A percentile compares a stretch with the other conserved stretches of the same genome.
Evolutionary conservation across 1,140 invertebrate species (phyloP).

Genomic region (Cydia amplana): DNA sequence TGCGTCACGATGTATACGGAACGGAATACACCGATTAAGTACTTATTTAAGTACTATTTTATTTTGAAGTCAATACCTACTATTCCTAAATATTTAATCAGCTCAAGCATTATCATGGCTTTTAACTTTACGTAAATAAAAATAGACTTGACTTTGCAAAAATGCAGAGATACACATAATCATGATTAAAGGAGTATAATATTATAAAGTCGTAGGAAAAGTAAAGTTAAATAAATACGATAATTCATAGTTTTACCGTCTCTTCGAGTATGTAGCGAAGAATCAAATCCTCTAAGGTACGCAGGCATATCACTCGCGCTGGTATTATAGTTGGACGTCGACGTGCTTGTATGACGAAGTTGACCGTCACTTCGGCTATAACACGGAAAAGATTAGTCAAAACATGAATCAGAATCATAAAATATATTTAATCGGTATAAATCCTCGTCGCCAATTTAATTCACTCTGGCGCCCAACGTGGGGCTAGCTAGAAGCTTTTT

Average conservation of each 20-base stretch:
- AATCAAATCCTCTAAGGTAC: constrained; percentile 83
- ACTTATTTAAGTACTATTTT: too few relatives aligned
- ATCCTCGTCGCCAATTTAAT: constrained; percentile 20
- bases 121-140: too few relatives aligned
- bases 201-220: too few relatives aligned
- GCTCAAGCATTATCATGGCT: too few relatives aligned
- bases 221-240: background rate
- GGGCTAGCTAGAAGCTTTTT: background rate
- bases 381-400: background rate
- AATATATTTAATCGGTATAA: background rate
- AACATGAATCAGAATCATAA: background rate
- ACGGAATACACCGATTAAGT: too few relatives aligned
- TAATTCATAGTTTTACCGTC: constrained; percentile 51
- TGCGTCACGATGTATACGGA: too few relatives aligned
- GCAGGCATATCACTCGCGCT: constrained; percentile 86
- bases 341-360: constrained; percentile 88
- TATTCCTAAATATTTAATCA: too few relatives aligned
- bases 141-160: too few relatives aligned
- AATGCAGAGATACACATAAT: too few relatives aligned
- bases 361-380: constrained; percentile 86
- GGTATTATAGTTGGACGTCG: constrained; percentile 90
- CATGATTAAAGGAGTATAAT: too few relatives aligned
- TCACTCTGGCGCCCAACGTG: constrained; percentile 23
- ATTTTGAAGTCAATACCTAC: too few relatives aligned
- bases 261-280: constrained; percentile 74